Percentiles rank a stretch among this genome's conserved stretches.
These are phyloP conservation scores for Mycalesis mineus DNA, from an alignment of 2,888 invertebrate genomes.

Conservation along the genomic window DNA sequence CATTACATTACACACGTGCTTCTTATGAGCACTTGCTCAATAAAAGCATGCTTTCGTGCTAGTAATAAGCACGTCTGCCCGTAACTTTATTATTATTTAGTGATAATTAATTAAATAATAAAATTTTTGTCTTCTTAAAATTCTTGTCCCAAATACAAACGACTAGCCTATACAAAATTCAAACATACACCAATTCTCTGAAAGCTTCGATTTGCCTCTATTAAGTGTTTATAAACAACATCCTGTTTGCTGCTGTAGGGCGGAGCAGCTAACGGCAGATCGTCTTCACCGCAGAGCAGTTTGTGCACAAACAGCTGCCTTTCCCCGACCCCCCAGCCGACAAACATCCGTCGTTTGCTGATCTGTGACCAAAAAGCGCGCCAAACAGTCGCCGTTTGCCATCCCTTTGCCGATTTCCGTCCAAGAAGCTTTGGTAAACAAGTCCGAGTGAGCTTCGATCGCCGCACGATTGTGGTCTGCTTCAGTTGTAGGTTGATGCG, in stretches of 20 bases:
- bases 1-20: too few relatives aligned
- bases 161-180: too few relatives aligned
- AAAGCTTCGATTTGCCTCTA: too few relatives aligned
- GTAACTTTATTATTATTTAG: too few relatives aligned
- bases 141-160: too few relatives aligned
- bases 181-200: too few relatives aligned
- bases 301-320: background rate
- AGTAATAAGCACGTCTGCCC: too few relatives aligned
- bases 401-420: conserved; percentile 2
- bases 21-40: too few relatives aligned
- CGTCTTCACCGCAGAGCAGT: background rate
- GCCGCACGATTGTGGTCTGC: background rate
- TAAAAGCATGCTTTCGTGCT: too few relatives aligned
- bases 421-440: conserved; percentile 1
- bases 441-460: background rate
- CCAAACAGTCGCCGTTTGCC: conserved; percentile 3
- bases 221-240: too few relatives aligned
- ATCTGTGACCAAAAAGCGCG: conserved; percentile 1
- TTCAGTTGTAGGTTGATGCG: background rate
- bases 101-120: too few relatives aligned
- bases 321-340: background rate
- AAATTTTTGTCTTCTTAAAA: too few relatives aligned
- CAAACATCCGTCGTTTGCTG: conserved; percentile 7
- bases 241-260: background rate
- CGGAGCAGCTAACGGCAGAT: background rate